Evolutionary conservation across 2,888 invertebrate species (phyloP).

Genomic region (Acronicta alni): DNA sequence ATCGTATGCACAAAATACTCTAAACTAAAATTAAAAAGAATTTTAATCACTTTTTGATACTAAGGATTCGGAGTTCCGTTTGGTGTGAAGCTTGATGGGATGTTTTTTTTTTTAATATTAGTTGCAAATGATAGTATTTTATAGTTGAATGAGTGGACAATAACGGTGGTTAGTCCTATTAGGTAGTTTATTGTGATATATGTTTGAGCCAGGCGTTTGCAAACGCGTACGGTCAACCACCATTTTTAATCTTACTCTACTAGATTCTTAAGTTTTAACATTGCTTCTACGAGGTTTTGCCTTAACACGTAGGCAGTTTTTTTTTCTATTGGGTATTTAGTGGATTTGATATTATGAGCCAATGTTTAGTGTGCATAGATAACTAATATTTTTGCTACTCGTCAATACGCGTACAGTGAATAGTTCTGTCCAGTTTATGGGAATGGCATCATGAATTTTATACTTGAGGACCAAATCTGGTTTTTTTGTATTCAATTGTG

Average conservation of each 20-base stretch:
- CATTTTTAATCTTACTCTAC: conserved; percentile 77
- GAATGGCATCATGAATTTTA: conserved; percentile 87
- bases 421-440: conserved; percentile 84
- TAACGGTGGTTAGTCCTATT: conserved; percentile 80
- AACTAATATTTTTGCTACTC: conserved; percentile 88
- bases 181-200: conserved; percentile 78
- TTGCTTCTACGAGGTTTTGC: conserved; percentile 80
- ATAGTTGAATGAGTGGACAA: conserved; percentile 84
- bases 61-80: conserved; percentile 64
- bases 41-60: conserved; percentile 82
- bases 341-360: conserved; percentile 85
- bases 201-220: conserved; percentile 65
- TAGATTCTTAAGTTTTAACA: conserved; percentile 82
- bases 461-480: conserved; percentile 83
- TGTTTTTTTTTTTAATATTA: conserved; percentile 71
- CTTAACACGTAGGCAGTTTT: conserved; percentile 72
- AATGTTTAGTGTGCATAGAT: conserved; percentile 84
- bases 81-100: conserved; percentile 66
- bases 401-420: conserved; percentile 74
- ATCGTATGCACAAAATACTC: conserved; percentile 84
- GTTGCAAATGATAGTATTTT: conserved; percentile 82
- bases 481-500: conserved; percentile 77
- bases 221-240: conserved; percentile 68
- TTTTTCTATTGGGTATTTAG: conserved; percentile 85
- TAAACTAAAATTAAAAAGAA: conserved; percentile 57